Percentiles rank a stretch among this genome's conserved stretches.
Evolutionary conservation across 2,113 vertebrate species (phyloP).

Genomic region (Apistogramma diplotaenia): DNA sequence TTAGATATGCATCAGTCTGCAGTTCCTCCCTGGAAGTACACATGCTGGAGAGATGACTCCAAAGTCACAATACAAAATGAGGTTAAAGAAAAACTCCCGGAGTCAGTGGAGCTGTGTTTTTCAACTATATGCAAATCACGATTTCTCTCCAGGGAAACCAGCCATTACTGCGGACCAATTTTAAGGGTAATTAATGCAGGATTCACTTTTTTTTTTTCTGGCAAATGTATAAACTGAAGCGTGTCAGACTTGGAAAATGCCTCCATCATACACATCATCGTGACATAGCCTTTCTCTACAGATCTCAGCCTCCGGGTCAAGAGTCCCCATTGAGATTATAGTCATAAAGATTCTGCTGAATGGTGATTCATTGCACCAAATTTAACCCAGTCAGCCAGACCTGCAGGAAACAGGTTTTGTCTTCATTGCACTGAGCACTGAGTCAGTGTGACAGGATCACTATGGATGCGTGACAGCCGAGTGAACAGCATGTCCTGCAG

Average conservation of each 20-base stretch:
- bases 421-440: conserved; percentile 20
- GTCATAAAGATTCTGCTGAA: conserved; percentile 27
- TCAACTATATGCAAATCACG: background rate
- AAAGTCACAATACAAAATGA: background rate
- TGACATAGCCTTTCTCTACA: background rate
- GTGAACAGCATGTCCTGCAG: conserved; percentile 43
- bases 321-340: background rate
- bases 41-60: background rate
- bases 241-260: background rate
- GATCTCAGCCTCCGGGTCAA: background rate
- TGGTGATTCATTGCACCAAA: conserved; percentile 53
- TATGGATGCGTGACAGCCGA: conserved; percentile 41
- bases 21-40: background rate
- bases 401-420: conserved; percentile 50
- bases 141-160: background rate
- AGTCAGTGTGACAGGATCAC: conserved; percentile 47
- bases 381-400: conserved; percentile 33
- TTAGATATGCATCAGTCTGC: background rate
- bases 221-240: background rate
- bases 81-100: background rate
- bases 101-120: background rate
- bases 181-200: background rate
- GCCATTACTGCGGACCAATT: background rate
- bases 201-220: background rate
- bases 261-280: background rate